Evolutionary conservation across 2,113 vertebrate genomes (phyloP).

Genomic region (Sciurus niger): DNA sequence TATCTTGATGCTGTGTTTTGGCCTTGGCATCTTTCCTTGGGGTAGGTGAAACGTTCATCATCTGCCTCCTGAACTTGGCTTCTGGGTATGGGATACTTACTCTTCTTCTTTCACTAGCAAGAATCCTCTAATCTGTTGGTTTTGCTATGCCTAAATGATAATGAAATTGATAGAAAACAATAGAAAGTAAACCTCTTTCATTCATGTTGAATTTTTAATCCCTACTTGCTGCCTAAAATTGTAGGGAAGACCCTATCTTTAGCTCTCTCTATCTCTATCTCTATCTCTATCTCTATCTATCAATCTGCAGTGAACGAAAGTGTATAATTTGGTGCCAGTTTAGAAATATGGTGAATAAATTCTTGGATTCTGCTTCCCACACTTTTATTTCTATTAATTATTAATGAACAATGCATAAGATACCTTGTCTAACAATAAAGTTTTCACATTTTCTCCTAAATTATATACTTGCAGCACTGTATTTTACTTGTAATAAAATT

Average conservation of each 20-base stretch:
- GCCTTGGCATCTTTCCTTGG: constrained; percentile 9
- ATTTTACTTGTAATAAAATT: constrained; percentile 47
- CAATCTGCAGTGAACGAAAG: background rate
- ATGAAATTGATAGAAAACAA: background rate
- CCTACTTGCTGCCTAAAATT: background rate
- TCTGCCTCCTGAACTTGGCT: background rate
- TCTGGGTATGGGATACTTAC: rapidly evolving
- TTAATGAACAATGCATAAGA: background rate
- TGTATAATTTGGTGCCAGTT: background rate
- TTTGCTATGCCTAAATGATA: background rate
- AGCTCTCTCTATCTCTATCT: too few species aligned
- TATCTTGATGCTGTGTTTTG: constrained; percentile 1
- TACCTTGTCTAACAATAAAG: constrained; percentile 42
- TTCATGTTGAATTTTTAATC: background rate
- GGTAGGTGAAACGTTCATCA: background rate
- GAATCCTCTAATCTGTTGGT: background rate
- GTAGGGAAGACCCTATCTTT: too few species aligned
- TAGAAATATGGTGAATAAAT: background rate
- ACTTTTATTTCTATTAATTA: constrained; percentile 66
- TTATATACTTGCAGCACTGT: background rate
- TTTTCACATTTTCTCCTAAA: constrained; percentile 42
- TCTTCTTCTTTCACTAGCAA: background rate
- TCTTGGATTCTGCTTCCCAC: constrained; percentile 24
- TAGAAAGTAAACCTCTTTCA: background rate
- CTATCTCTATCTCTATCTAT: background rate